Base-by-base conservation (phyloP, 2,888 invertebrate species). In the Ecliptopera silaceata region DNA sequence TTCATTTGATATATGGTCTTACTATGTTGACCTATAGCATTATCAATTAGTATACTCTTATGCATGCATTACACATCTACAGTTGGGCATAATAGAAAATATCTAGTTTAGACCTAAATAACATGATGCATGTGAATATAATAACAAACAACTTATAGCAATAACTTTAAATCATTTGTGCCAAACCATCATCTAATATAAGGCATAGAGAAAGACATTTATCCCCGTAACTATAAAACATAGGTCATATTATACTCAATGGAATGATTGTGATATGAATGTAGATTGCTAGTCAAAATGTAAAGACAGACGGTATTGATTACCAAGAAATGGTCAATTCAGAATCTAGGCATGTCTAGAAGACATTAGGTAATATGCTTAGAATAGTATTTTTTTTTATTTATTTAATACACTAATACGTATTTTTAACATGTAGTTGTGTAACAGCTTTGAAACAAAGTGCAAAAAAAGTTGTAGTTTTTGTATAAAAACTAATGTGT, bases 211-310 rank as follows among this genome's bases (percentile, higher is more conserved):
- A 26, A 26, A 26, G 26, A 26, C 26, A 36, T 36, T 36, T 36
- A 36, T n/a, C 36, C 36, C 15, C 15, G 15, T 5, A 6, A 3
- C 36, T 36, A 36, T 36, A 15, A 36, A 34, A 45, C 47, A 45
- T 42, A 43, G 22, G 22, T 38, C 32, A 43, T 43, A 12, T 48
- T 46, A 51, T 36, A 11, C 11, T 34, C 11, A 29, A 56, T 41
- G 11, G 22, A 46, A 41, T 41, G n/a, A 44, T 36, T 41, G 48
- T 48, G 39, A 52, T 52, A 56, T 18, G 34, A 51, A 39, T 51
- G 26, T 42, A 13, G 4, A 50, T 38, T 46, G 32, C 59, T 59
- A 59, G 59, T 59, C 59, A 39, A 38, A 47, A 42, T 38, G 12
- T 50, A 43, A 50, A 50, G 34, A 54, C 29, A 52, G 3, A 39